These are phyloP conservation scores for Lasioglossum albipes DNA, from an alignment of 1,140 invertebrate species.

Conservation along the genomic window DNA sequence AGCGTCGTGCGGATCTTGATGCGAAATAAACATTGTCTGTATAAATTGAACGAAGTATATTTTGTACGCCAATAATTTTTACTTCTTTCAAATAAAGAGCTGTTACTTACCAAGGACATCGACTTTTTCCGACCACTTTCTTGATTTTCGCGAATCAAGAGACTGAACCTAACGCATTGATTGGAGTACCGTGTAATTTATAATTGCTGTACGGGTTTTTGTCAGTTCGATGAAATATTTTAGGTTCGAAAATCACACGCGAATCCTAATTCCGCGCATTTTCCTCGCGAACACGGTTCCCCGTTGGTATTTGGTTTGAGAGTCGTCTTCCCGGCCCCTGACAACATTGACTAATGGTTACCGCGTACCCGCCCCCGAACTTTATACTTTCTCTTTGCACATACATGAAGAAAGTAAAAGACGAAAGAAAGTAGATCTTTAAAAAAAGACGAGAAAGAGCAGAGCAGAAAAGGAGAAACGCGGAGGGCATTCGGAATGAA, in stretches of 20 bases:
- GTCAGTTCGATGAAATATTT: background rate
- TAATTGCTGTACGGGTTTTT: no score
- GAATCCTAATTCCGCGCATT: constrained; percentile 30
- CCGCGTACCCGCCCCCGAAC: constrained; percentile 66
- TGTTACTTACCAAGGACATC: no score
- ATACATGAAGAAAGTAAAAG: background rate
- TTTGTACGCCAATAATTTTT: no score
- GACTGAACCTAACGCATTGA: no score
- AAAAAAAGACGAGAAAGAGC: background rate
- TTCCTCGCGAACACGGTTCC: background rate
- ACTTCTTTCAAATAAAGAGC: no score
- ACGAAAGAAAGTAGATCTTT: constrained; percentile 6
- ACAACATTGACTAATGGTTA: constrained; percentile 72
- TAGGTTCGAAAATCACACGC: background rate
- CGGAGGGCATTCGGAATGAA: background rate
- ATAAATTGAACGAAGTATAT: no score
- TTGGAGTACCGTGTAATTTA: no score
- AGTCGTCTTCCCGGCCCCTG: constrained; percentile 67
- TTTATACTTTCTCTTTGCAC: constrained; percentile 36
- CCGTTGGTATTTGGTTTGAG: constrained; percentile 56
- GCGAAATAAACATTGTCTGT: no score
- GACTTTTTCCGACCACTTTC: no score
- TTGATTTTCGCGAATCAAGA: no score
- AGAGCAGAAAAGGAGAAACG: background rate
- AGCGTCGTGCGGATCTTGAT: no score